Evolutionary conservation across 1,140 invertebrate species (phyloP), one percentile per base, ranked within the genome.

Genomic region (Bombus confusus): DNA sequence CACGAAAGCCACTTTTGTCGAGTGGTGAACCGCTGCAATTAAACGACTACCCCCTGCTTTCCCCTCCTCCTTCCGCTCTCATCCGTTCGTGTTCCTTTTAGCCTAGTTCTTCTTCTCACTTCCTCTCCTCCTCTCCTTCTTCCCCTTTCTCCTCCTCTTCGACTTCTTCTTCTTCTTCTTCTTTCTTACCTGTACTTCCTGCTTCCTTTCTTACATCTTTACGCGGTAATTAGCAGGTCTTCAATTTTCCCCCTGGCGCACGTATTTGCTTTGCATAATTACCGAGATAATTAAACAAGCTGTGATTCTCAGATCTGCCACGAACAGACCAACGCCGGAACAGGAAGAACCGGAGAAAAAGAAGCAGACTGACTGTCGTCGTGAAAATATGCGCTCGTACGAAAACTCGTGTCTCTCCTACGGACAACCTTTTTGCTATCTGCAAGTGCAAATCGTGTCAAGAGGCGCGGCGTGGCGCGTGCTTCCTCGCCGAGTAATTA

Each of bases 231-330:
- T 91, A 92, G 90, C 86, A 80, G 78, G 71, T 90, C 90, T 90
- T 89, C 88, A 92, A 92, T 92, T 90, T 90, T 86, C 87, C 73
- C 77, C 75, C 72, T 76, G 52, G 79, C 82, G 91, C 86, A 85
- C 87, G 87, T 87, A 89, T 92, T 92, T 91, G 85, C 87, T 90
- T 90, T 87, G 77, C 91, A 84, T 87, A 92, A 92, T 83, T 81
- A 85, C 85, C 84, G 87, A 85, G 87, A 87, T 91, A 92, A 92
- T 92, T 92, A 92, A 91, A 90, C 87, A 90, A 90, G 87, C 90
- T 83, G 72, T 62, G 81, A 88, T 83, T 84, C 83, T 78, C 78
- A 57, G 79, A 85, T 78, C 39, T 80, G 83, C 84, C 80, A 88
- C 66, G 57, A 64, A 41, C 87, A 90, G 82, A 64, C 64, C 62